phyloP scores from a whole-genome alignment of 2,113 vertebrate species.

The Peucedramus taeniatus region DNA sequence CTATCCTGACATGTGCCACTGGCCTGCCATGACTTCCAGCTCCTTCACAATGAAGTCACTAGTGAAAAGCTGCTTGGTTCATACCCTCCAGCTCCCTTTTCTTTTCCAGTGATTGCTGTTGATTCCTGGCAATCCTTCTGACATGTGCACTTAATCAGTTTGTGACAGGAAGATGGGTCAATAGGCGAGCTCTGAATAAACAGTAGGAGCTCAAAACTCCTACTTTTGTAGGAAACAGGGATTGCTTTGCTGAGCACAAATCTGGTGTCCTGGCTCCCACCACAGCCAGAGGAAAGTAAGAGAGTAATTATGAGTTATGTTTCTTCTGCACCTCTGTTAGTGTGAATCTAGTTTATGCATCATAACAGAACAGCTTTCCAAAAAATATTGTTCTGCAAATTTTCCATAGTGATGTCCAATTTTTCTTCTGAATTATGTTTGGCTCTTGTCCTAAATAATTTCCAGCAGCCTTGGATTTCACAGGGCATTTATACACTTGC shows the following conservation, averaged over 20 bases:
- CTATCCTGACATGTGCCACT: neutral
- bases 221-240: neutral
- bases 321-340: neutral
- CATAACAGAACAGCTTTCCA: neutral
- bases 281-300: neutral
- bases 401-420: neutral
- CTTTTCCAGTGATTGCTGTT: neutral
- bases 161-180: conserved; percentile 26
- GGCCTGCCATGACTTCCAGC: neutral
- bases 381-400: conserved; percentile 9
- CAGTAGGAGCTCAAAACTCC: neutral
- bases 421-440: conserved; percentile 7
- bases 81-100: neutral
- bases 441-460: conserved; percentile 15
- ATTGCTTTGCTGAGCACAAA: neutral
- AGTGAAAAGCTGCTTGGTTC: neutral
- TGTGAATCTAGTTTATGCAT: neutral
- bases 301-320: neutral
- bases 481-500: neutral
- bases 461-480: conserved; percentile 6
- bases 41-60: neutral
- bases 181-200: neutral
- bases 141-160: conserved; percentile 12
- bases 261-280: neutral
- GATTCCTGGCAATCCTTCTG: conserved; percentile 3